Base-by-base conservation (phyloP, 2,888 invertebrate genomes). In the Pachymerium ferrugineum region DNA sequence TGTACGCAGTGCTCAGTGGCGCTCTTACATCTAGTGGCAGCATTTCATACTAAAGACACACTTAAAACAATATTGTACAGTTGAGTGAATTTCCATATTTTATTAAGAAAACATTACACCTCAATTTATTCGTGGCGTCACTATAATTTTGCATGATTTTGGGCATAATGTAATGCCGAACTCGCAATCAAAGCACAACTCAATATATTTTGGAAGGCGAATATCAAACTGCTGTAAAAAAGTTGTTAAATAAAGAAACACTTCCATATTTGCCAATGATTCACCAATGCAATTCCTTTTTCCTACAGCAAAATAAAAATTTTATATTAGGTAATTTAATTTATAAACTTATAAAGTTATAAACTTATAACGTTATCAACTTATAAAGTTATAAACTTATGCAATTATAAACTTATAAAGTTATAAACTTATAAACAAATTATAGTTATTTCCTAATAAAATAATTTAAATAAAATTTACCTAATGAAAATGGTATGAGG, bases 391-490 rank as follows among this genome's bases (percentile, higher is more conserved):
- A n/a, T n/a, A n/a, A n/a, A n/a, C n/a, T n/a, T n/a, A n/a, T n/a
- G n/a, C n/a, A n/a, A n/a, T n/a, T n/a, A n/a, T n/a, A n/a, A n/a
- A n/a, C n/a, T n/a, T n/a, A n/a, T n/a, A n/a, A n/a, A n/a, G n/a
- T n/a, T n/a, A n/a, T n/a, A n/a, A n/a, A n/a, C n/a, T n/a, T n/a
- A n/a, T n/a, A n/a, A n/a, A n/a, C 42, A 8, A 73, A 38, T 35
- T 74, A 1, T 33, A 70, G 71, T n/a, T 72, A 16, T 0, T 19
- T 22, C 4, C 35, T 72, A 19, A 74, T 25, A 25, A 74, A 74
- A 28, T 47, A 42, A 12, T 74, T 71, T n/a, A 71, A 71, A 29
- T 72, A 19, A 33, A 74, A 74, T 0, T 38, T 12, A 38, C 38
- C 38, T 16, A 38, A 16, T 38, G 38, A 38, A 10, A 47, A 47